Percentiles rank a stretch among this genome's conserved stretches.
Evolutionary conservation across 23 tunicate species (phyloP).

Genomic region (Diplosoma virens): DNA sequence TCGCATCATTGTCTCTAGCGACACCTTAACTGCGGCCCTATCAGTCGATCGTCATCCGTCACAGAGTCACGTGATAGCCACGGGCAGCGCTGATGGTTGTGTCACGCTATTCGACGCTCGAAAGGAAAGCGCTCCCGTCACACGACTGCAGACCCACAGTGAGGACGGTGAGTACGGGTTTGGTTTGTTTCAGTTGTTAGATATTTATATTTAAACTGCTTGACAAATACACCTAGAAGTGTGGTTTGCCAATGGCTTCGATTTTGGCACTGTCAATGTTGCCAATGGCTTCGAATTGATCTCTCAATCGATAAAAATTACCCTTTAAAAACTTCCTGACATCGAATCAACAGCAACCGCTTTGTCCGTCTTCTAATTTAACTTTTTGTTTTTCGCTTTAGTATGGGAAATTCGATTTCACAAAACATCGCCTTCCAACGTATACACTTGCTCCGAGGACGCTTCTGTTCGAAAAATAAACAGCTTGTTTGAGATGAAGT

Average conservation of each 20-base stretch:
- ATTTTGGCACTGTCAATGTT: no score
- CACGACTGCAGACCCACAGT: conserved; percentile 70
- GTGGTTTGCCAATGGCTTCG: no score
- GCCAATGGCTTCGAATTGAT: no score
- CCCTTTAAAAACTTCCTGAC: no score
- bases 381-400: no score
- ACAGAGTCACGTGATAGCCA: conserved; percentile 68
- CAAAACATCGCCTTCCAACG: conserved; percentile 62
- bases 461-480: conserved; percentile 61
- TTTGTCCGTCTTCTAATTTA: no score
- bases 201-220: no score
- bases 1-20: conserved; percentile 60
- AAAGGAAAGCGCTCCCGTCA: conserved; percentile 64
- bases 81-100: conserved; percentile 86
- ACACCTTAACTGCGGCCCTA: conserved; percentile 35
- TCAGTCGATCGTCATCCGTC: conserved; percentile 74
- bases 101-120: conserved; percentile 78
- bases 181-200: no score
- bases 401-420: conserved; percentile 86
- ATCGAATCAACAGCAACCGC: no score
- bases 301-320: no score
- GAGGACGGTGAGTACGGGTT: conserved; percentile 80
- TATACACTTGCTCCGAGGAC: conserved; percentile 85
- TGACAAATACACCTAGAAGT: no score
- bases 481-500: conserved; percentile 49